Evolutionary conservation across 2,113 vertebrate species (phyloP).

Genomic region (Corydoras maculifer): DNA sequence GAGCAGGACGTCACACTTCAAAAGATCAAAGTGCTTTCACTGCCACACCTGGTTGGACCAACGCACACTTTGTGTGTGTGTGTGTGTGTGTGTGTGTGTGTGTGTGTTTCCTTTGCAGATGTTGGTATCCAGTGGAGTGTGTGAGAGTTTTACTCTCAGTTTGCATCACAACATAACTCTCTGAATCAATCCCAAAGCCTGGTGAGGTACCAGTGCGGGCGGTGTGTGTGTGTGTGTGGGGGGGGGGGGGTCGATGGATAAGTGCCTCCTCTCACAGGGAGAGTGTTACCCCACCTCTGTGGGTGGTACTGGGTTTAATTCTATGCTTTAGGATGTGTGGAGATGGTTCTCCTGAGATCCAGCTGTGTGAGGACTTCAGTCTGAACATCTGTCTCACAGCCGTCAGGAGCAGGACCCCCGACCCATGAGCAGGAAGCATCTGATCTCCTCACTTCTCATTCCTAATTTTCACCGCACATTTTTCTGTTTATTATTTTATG

Average conservation of each 20-base stretch:
- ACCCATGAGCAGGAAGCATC: slow-evolving; percentile 5
- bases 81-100: no score
- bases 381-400: slow-evolving; percentile 2
- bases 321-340: background rate
- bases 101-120: no score
- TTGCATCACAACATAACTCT: background rate
- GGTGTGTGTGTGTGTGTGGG: background rate
- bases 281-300: background rate
- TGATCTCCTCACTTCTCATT: slow-evolving; percentile 22
- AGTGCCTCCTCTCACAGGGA: background rate
- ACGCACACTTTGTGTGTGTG: no score
- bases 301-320: background rate
- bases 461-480: no score
- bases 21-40: no score
- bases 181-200: background rate
- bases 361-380: background rate
- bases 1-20: no score
- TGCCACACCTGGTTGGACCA: no score
- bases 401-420: background rate
- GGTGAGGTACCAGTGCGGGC: background rate
- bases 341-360: background rate
- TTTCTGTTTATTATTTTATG: no score
- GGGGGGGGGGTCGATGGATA: background rate
- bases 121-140: no score
- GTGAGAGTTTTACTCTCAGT: slow-evolving; percentile 4